Evolutionary conservation across 2,113 vertebrate species (phyloP), one percentile per base, ranked within the genome.

Genomic region (Athene noctua): DNA sequence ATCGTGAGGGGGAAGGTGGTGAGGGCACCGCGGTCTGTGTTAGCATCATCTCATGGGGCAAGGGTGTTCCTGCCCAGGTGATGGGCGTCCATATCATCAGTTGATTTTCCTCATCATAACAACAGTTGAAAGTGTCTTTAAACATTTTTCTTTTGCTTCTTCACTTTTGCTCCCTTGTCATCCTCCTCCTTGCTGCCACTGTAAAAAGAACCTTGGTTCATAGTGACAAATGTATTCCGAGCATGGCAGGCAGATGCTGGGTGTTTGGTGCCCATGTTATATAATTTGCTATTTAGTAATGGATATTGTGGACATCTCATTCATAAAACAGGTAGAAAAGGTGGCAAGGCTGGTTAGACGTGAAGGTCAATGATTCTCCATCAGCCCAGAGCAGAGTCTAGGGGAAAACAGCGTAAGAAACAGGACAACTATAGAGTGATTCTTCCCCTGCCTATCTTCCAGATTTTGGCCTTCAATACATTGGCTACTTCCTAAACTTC

Each of bases 41-140:
- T n/a, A 49, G 19, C n/a, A 71, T 74, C 46, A 38, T 38, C 46
- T 74, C 34, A 15, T 9, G 20, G 22, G 15, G 12, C 22, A 80
- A 73, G 38, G 32, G 10, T 73, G 6, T 25, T 80, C 38, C 51
- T 73, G 30, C 27, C 44, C 44, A 49, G 58, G 23, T 68, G 67
- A 77, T 36, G 34, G 40, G 4, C 2, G 2, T n/a, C 20, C 1
- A 0, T 40, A 44, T 32, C 4, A 25, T 68, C 61, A 52, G 27
- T 30, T 58, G 15, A 3, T 88, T 82, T 68, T 46, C 44, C 14
- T 83, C 18, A 14, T 49, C 1, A 1, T 59, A 34, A 47, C 42
- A 92, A 49, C 36, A 70, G 51, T 2, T 68, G 29, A 30, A 91
- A 94, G 29, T 44, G 72, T 30, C 49, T 78, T 54, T 44, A 57